Base-by-base conservation (phyloP, 2,113 vertebrate species). In the Trachemys scripta region DNA sequence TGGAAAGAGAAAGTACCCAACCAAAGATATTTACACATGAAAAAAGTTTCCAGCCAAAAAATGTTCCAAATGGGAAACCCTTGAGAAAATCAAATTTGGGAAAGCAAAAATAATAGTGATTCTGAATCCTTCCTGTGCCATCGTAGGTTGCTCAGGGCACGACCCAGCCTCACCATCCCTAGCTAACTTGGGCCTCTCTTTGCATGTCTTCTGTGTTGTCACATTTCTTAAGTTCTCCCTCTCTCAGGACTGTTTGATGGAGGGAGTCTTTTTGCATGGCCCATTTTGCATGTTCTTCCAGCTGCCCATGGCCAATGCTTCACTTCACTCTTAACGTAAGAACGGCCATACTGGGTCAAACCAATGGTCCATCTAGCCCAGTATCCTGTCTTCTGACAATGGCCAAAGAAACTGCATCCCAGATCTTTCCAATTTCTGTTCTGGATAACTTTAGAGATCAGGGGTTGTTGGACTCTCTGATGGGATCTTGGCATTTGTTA, bases 401-500 rank as follows among this genome's bases (percentile, higher is more conserved):
- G 27, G 5, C 24, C 25, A 6, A 6, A 59, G 57, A 92, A 89
- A 1, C 69, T 2, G 38, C 0, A 14, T 12, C 27, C 10, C 27
- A 87, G 85, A 80, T 72, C 85, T 86, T 92, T 84, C 56, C 10
- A 5, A 57, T 14, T 76, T 42, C 83, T 86, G 27, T 51, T 91
- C 49, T 82, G 42, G 29, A 42, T 54, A 86, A 80, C 0, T 51
- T 12, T 25, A 59, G 92, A 85, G 10, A 83, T 19, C 80, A 87
- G 5, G 24, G 9, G 57, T 5, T 93, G 10, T 2, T 89, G 89
- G 93, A 54, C 12, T 65, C 12, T 65, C 80, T 84, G 76, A 75
- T 0, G 0, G 0, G 53, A 49, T 80, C 59, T 81, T 42, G 69
- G 78, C 56, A 91, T 42, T 3, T 94, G 54, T 69, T 85, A 84